Evolutionary conservation across 1,140 invertebrate species (phyloP).

Genomic region (Zaprionus camerounensis): DNA sequence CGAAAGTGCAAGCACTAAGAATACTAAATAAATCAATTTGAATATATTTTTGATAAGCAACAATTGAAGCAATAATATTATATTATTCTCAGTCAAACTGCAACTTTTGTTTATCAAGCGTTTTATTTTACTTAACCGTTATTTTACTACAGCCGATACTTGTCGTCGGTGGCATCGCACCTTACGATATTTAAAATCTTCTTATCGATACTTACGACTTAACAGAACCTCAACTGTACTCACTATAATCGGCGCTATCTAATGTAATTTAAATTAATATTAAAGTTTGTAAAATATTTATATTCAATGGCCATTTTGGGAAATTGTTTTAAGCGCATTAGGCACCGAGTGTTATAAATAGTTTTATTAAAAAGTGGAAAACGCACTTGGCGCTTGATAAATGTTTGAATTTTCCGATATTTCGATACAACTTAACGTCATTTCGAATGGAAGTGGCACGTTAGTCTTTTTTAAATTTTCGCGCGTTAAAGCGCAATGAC

Average conservation of each 20-base stretch:
- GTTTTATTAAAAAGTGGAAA: background rate
- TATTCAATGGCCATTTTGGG: background rate
- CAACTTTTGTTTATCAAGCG: background rate
- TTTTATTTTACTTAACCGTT: background rate
- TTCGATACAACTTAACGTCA: background rate
- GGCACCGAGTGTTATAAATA: background rate
- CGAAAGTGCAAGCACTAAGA: background rate
- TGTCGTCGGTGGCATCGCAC: background rate
- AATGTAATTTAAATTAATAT: background rate
- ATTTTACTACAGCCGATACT: background rate
- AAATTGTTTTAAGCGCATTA: background rate
- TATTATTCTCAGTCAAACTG: background rate
- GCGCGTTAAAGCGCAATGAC: background rate
- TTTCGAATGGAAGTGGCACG: conserved; percentile 1
- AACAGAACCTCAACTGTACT: background rate
- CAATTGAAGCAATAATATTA: background rate
- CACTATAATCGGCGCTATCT: background rate
- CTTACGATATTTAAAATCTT: background rate
- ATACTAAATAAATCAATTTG: background rate
- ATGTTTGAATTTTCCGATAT: background rate
- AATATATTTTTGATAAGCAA: background rate
- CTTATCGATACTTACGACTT: background rate
- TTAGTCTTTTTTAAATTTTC: background rate
- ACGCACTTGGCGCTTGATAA: background rate
- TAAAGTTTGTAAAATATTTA: background rate